Base-by-base conservation (phyloP, 2,113 vertebrate genomes). In the Brachypodius melanocephalos region DNA sequence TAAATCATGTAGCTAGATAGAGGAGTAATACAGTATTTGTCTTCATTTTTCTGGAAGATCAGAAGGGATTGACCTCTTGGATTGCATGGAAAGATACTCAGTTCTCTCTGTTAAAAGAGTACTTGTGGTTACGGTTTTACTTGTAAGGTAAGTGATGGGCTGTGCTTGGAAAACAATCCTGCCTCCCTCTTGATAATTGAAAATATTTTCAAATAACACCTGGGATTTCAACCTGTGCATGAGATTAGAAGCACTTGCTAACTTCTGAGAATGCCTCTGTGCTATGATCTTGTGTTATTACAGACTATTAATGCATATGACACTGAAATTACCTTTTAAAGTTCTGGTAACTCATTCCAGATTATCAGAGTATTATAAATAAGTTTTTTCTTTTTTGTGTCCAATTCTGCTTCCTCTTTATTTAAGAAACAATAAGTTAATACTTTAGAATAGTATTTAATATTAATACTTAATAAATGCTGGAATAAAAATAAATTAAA, bases 21-120 rank as follows among this genome's bases (percentile, higher is more conserved):
- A 76, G 46, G 43, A 85, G 24, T 88, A 73, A 57, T 87, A 16
- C 12, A 71, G 6, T 85, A 65, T 69, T 92, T 66, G 32, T 89
- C 84, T 76, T 95, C 10, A 6, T 89, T 90, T 92, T 89, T 90
- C 84, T 95, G 89, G 73, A 78, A 84, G 66, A 92, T 45, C 49
- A 82, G 73, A 87, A 95, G 38, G 66, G 5, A 24, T 85, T 83
- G 72, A 55, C 42, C 6, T 73, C 29, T 54, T 80, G 71, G 26
- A 71, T 62, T 94, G 32, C 57, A 8, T 51, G 72, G 40, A 51
- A 55, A 20, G 40, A 28, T 69, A 63, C 46, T 89, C 1, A 0
- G 21, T 85, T 72, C 38, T 85, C 28, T 58, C 46, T 88, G 16
- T 75, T 82, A 49, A 36, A 95, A 73, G 17, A 19, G 40, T 49